Conservation (phyloP, 2,888 invertebrate species). For the Cloeon dipterum region DNA sequence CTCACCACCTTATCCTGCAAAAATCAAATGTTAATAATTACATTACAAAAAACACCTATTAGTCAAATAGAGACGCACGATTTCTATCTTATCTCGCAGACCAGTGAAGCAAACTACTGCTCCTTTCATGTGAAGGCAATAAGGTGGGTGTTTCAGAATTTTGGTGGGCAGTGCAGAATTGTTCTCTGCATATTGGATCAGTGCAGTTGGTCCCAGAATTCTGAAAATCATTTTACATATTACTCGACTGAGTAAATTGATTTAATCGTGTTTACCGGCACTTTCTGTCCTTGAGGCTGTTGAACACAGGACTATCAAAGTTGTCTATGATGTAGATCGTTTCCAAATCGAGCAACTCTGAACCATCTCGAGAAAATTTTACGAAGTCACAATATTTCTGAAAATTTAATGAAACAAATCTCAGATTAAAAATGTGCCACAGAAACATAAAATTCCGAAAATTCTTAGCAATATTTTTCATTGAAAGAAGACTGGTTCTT, state of each 20-base stretch:
- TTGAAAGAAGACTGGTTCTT: no score
- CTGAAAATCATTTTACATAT: slow-evolving; percentile 17
- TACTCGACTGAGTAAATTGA: slow-evolving; percentile 4
- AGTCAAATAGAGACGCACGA: slow-evolving; percentile 59
- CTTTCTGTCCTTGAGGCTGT: slow-evolving; percentile 27
- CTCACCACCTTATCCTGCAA: slow-evolving; percentile 62
- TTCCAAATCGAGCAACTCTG: slow-evolving; percentile 17
- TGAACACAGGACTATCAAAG: slow-evolving; percentile 49
- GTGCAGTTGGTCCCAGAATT: slow-evolving; percentile 59
- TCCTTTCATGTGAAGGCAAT: slow-evolving; percentile 69
- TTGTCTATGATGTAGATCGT: slow-evolving; percentile 49
- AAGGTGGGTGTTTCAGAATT: slow-evolving; percentile 52
- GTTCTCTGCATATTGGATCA: slow-evolving; percentile 47
- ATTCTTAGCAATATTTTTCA: no score
- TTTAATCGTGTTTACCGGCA: slow-evolving; percentile 24
- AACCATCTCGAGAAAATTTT: neutral
- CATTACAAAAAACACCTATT: no score
- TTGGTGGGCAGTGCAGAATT: slow-evolving; percentile 45
- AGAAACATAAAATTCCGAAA: no score
- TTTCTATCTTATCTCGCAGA: slow-evolving; percentile 68
- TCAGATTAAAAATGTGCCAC: no score
- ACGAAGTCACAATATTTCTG: neutral
- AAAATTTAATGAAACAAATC: no score
- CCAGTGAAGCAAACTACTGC: slow-evolving; percentile 82
- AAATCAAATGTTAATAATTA: slow-evolving; percentile 5